Percentiles rank a stretch among this genome's conserved stretches.
These are phyloP conservation scores for Micropoecilia bifurca DNA, from an alignment of 2,797 vertebrate genomes.

Conservation along the genomic window DNA sequence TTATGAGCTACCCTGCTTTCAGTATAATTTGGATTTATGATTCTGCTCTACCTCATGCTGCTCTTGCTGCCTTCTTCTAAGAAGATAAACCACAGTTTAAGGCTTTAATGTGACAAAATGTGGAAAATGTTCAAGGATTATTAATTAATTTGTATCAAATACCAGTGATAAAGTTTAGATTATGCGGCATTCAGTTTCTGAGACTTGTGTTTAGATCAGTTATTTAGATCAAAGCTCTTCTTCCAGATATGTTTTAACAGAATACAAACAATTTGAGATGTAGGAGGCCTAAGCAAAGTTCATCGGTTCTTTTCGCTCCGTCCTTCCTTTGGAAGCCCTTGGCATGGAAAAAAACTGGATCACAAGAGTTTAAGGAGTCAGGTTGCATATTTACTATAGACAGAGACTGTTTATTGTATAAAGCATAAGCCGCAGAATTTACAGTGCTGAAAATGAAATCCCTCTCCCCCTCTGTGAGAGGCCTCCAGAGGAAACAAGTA, in stretches of 20 bases:
- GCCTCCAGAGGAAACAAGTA: conserved; percentile 64
- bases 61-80: not conserved
- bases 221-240: not conserved
- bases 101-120: not conserved
- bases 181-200: not conserved
- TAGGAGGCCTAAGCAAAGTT: not conserved
- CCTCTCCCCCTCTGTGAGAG: conserved; percentile 8
- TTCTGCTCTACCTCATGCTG: not conserved
- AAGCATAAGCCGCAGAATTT: conserved; percentile 13
- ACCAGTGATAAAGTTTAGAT: not conserved
- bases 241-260: not conserved
- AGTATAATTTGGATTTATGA: not conserved
- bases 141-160: not conserved
- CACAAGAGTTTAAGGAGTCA: not conserved
- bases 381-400: conserved; percentile 27
- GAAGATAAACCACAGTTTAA: not conserved
- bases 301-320: not conserved
- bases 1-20: not conserved
- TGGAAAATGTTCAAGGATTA: not conserved
- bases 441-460: conserved; percentile 16
- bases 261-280: not conserved
- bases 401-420: conserved; percentile 14
- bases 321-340: not conserved
- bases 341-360: conserved; percentile 1
- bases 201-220: not conserved